Conservation (phyloP, 2,797 vertebrate species). For the Adelosebastes latens region DNA sequence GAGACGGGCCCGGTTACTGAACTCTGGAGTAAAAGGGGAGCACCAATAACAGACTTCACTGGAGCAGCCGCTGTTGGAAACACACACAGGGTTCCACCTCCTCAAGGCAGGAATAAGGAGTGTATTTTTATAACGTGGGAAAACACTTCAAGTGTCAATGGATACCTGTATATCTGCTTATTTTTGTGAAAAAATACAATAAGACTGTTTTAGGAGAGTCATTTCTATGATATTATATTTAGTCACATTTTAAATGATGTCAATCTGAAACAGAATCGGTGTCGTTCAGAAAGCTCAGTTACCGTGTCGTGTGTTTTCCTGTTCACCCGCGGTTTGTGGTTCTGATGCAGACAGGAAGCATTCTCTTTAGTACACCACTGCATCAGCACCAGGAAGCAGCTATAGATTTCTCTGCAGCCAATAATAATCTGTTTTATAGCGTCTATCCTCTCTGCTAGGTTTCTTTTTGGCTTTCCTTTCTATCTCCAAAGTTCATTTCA, state of each 20-base stretch:
- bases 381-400: slow-evolving; percentile 28
- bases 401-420: slow-evolving; percentile 7
- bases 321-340: slow-evolving; percentile 4
- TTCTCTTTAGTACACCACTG: neutral
- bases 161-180: neutral
- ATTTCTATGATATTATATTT: neutral
- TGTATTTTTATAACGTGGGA: neutral
- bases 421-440: neutral
- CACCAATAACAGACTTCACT: neutral
- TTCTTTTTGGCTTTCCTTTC: neutral
- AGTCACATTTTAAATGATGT: neutral
- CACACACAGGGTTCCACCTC: neutral
- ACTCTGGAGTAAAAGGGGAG: slow-evolving; percentile 6
- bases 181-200: neutral
- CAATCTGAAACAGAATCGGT: neutral
- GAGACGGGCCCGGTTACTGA: neutral
- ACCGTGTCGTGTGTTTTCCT: slow-evolving; percentile 24
- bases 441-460: neutral
- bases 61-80: neutral
- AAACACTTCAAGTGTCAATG: neutral
- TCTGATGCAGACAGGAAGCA: slow-evolving; percentile 20
- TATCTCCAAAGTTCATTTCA: neutral
- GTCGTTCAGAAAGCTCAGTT: slow-evolving; percentile 7
- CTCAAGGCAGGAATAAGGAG: neutral
- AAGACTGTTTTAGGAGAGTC: neutral